Base-by-base conservation (phyloP, 2,797 vertebrate species). In the Hydrolagus colliei region DNA sequence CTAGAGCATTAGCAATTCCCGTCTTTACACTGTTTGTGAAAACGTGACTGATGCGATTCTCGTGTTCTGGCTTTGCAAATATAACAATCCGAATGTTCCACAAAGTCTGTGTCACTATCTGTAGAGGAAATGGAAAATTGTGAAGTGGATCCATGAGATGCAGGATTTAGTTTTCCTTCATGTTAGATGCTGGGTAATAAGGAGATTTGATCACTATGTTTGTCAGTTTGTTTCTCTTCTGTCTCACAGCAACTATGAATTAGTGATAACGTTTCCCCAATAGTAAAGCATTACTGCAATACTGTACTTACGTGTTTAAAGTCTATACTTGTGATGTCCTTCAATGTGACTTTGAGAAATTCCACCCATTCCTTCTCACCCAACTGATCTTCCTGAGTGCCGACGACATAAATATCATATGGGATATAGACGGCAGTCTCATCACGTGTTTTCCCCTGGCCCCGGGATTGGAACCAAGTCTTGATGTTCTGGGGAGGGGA, bases 401-500 rank as follows among this genome's bases (percentile, higher is more conserved):
- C 97, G 52, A 99, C 97, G 72, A 98, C 96, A 0, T 99, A 99
- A 87, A 99, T 95, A 87, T 99, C 98, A 59, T 99, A 96, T 20
- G 97, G 96, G 89, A 99, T 99, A 86, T 99, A 96, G 88, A 96
- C 96, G 0, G 98, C 96, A 0, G 96, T 98, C 91, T 99, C 98
- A 7, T 99, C 98, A 4, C 91, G 92, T 0, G 97, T 99, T 92
- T 96, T 98, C 61, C 98, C 97, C 89, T 96, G 97, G 72, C 98
- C 98, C 89, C 97, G 98, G 87, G 97, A 99, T 90, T 97, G 96
- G 92, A 99, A 98, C 97, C 98, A 99, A 86, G 98, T 97, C 85
- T 90, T 94, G 89, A 98, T 97, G 92, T 96, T 95, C 90, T 94
- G 93, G 80, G 97, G 97, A 63, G 97, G 94, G 67, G 93, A 89